Evolutionary conservation across 1,140 invertebrate species (phyloP), one percentile per base, ranked within the genome.

Genomic region (Pogonus chalceus): DNA sequence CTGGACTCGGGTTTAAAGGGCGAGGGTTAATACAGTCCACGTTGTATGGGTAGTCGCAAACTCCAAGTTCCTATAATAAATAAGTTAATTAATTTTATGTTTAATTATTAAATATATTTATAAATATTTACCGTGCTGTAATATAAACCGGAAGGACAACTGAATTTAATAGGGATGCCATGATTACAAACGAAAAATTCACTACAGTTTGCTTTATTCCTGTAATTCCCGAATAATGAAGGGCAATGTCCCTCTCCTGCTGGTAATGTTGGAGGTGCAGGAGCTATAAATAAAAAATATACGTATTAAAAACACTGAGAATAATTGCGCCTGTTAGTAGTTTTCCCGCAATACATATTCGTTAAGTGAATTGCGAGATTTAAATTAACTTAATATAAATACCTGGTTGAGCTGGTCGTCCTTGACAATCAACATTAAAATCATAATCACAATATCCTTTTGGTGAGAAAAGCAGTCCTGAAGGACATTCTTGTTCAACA

Each of bases 101-200:
- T 35, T 54, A 50, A 56, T 18, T 48, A 7, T 47, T 21, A 16
- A 24, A 47, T 23, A 54, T 35, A 50, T 35, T 54, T 4, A 31
- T 31, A 31, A 31, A 54, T 62, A 61, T 70, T 76, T 74, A 83
- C 82, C 64, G 79, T 74, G 68, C 76, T 84, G 64, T 79, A 85
- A 56, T 76, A 72, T 37, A 82, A 69, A 37, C 79, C 76, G 46
- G 62, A 72, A 21, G 81, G 78, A 62, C 83, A 85, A 46, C 68
- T 63, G 65, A 83, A 82, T 61, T 76, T 78, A 49, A 79, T 72
- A n/a, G 82, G 77, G 35, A 69, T 67, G 53, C 74, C 69, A 54
- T 64, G 63, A 20, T 78, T 72, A 63, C 83, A 85, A 3, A 82
- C 73, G 67, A 77, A 83, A 70, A 83, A 85, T 61, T 78, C 77